Percentiles rank a stretch among this genome's conserved stretches.
Conservation (phyloP, 2,113 vertebrate species). For the Boleophthalmus pectinirostris region DNA sequence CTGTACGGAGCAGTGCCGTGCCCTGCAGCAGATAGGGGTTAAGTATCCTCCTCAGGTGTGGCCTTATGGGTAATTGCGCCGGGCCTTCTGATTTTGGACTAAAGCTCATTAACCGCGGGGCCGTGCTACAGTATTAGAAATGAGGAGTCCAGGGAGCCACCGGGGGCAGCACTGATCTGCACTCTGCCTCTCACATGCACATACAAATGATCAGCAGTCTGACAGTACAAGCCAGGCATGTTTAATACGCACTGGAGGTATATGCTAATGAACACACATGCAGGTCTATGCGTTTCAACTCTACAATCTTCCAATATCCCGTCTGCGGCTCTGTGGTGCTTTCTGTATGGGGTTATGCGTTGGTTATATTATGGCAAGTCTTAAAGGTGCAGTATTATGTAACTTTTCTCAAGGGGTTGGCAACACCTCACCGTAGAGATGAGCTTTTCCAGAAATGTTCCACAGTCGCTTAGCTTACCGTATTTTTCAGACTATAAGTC, state of each 20-base stretch:
- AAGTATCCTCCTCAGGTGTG: slow-evolving; percentile 17
- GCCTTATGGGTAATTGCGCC: slow-evolving; percentile 18
- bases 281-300: too few relatives aligned
- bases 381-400: too few relatives aligned
- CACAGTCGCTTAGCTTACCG: too few relatives aligned
- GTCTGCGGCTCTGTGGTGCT: too few relatives aligned
- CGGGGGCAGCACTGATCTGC: slow-evolving; percentile 76
- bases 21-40: slow-evolving; percentile 11
- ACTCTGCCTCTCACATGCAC: slow-evolving; percentile 77
- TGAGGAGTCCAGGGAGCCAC: slow-evolving; percentile 46
- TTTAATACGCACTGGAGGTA: not conserved
- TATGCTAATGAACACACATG: too few relatives aligned
- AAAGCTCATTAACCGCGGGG: slow-evolving; percentile 43
- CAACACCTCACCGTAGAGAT: too few relatives aligned
- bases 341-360: too few relatives aligned
- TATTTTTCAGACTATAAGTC: too few relatives aligned
- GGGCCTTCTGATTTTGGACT: not conserved
- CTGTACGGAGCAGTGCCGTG: not conserved
- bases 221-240: not conserved
- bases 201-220: not conserved
- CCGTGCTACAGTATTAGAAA: slow-evolving; percentile 20
- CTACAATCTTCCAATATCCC: too few relatives aligned
- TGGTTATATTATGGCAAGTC: too few relatives aligned
- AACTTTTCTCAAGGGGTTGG: too few relatives aligned
- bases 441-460: too few relatives aligned